These are phyloP conservation scores for Scaptomyza caliginosa DNA, from an alignment of 2,888 invertebrate species.

Conservation along the genomic window DNA sequence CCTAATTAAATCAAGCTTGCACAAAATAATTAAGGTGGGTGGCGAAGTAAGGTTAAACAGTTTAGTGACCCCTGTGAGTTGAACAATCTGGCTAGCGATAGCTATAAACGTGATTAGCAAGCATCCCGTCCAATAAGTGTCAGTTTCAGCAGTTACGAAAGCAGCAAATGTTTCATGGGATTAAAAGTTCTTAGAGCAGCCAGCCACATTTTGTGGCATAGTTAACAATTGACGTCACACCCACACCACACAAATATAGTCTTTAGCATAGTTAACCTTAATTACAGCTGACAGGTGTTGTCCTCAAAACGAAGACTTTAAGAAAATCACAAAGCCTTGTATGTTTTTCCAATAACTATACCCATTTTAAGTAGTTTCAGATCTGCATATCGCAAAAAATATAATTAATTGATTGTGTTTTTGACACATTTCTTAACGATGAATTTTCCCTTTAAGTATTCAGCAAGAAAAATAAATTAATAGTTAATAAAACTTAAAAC, in stretches of 20 bases:
- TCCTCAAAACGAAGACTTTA: slow-evolving; percentile 4
- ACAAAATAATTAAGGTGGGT: not conserved
- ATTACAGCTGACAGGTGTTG: slow-evolving; percentile 63
- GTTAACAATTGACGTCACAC: slow-evolving; percentile 38
- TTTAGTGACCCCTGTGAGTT: slow-evolving; percentile 24
- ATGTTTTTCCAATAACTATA: slow-evolving; percentile 1
- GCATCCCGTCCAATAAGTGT: slow-evolving; percentile 37
- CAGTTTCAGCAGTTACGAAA: slow-evolving; percentile 23
- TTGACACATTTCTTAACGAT: no score
- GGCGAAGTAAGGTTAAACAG: no score
- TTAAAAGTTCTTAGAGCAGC: slow-evolving; percentile 32
- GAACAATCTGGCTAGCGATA: not conserved
- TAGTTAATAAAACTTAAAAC: no score
- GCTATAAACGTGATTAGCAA: slow-evolving; percentile 47
- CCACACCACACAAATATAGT: slow-evolving; percentile 5
- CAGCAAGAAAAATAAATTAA: no score
- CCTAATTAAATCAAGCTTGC: slow-evolving; percentile 32
- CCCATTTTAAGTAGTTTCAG: not conserved
- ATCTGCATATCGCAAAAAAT: no score
- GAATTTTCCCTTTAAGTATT: no score
- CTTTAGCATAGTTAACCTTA: slow-evolving; percentile 29
- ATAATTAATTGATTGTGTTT: no score
- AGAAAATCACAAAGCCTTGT: slow-evolving; percentile 13
- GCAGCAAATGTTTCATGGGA: slow-evolving; percentile 26
- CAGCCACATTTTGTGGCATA: slow-evolving; percentile 27